Evolutionary conservation across 1,140 invertebrate genomes (phyloP).

Genomic region (Zaprionus ghesquierei): DNA sequence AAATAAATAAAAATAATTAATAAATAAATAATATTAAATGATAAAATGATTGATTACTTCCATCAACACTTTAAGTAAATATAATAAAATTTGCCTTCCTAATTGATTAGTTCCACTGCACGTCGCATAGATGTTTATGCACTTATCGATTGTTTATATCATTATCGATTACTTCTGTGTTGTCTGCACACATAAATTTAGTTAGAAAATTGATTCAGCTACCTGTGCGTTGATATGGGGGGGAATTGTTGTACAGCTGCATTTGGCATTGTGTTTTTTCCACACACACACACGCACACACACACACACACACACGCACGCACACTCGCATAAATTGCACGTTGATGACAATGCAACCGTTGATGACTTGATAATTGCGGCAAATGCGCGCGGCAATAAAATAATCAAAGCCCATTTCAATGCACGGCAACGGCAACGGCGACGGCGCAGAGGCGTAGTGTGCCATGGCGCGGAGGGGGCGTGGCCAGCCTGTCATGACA

Average conservation of each 20-base stretch:
- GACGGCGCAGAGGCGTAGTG: neutral
- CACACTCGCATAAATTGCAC: slow-evolving; percentile 55
- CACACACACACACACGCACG: neutral
- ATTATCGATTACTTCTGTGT: neutral
- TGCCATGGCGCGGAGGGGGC: neutral
- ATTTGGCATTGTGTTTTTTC: slow-evolving; percentile 27
- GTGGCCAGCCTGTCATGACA: slow-evolving; percentile 39
- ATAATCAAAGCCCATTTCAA: slow-evolving; percentile 79
- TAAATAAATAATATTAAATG: neutral
- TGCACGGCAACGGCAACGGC: slow-evolving; percentile 15
- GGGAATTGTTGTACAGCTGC: slow-evolving; percentile 39
- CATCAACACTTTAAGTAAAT: neutral
- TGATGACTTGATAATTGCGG: slow-evolving; percentile 80
- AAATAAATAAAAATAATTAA: no score
- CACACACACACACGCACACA: neutral
- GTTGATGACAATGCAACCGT: slow-evolving; percentile 78
- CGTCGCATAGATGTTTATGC: neutral
- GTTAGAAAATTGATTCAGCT: neutral
- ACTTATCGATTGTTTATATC: neutral
- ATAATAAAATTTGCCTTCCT: neutral
- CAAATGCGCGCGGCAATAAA: slow-evolving; percentile 78
- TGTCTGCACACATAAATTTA: neutral
- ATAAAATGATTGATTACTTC: neutral
- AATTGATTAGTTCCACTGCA: neutral
- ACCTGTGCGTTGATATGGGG: slow-evolving; percentile 2